Evolutionary conservation across 2,797 vertebrate genomes (phyloP), one percentile per base, ranked within the genome.

Genomic region (Tauraco hartlaubi): DNA sequence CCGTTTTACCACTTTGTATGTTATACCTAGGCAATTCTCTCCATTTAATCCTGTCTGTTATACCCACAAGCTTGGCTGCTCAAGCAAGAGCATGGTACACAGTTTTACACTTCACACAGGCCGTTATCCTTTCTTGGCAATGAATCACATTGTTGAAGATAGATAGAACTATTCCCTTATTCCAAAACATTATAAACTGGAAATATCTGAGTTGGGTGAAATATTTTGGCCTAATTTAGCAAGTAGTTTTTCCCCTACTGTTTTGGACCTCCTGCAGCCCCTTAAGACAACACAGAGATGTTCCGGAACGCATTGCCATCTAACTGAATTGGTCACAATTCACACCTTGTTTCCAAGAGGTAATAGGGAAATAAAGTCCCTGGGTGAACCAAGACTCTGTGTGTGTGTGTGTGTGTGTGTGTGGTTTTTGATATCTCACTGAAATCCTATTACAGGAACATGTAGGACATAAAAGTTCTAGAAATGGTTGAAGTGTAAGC

Each of bases 131-230:
- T 46, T 61, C 54, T 10, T 59, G 90, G 90, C 82, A 97, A 85
- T 55, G 46, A 94, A 78, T 49, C 54, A 39, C 31, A 48, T 9
- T 52, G 22, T 2, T 54, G 39, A 83, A 88, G 51, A 68, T 37
- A 71, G n/a, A 88, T 37, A 71, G n/a, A 88, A 88, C 39, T 48
- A 63, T 4, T 61, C 37, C 16, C 41, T 71, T 49, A 90, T 78
- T 86, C 54, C 29, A 84, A 61, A 96, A 91, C 56, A 95, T 75
- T 85, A 88, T 7, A 69, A 96, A 96, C 93, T 96, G 96, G 97
- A 98, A 97, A 97, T 97, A 96, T 96, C 88, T 92, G 90, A 96
- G 78, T 68, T 37, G 51, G 75, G 83, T 91, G 15, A 91, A 94
- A 82, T 75, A 61, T 49, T 95, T 92, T n/a, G 35, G 20, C 28